Base-by-base conservation (phyloP, 92 coral and sea anemone genomes). In the Micromussa lordhowensis region DNA sequence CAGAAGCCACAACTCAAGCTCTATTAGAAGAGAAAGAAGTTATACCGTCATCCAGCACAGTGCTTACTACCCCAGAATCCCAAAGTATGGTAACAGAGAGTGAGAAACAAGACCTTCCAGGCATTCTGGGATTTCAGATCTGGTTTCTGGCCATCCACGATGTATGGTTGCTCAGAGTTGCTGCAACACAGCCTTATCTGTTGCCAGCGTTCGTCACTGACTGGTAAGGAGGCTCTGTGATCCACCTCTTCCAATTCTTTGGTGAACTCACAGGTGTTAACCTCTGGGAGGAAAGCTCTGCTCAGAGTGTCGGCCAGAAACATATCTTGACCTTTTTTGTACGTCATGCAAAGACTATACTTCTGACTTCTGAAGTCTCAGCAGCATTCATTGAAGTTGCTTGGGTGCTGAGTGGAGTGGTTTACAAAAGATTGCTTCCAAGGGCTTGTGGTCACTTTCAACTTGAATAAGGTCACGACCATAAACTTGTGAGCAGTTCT, bases 241-340 rank as follows among this genome's bases (percentile, higher is more conserved):
- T 87, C 89, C 0, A 87, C 76, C 16, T 68, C 87, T 63, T 92
- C 91, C 15, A 89, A 61, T 72, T 86, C 89, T 38, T 76, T 75
- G 51, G 55, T 80, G 77, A 89, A 86, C 68, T 87, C 89, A 38
- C 89, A 87, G 24, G 88, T 77, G 40, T 84, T 90, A 30, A 87
- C 90, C 54, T 90, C 91, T 18, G 89, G 93, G 16, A 82, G 82
- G 69, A 36, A 87, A 0, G 95, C 91, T 68, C 93, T 81, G 90
- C 93, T 90, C 22, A 89, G 84, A 16, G 95, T 93, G 76, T 93
- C 93, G 4, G 95, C 90, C 58, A 91, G 57, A 49, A 55, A 89
- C 85, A 90, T 82, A 6, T 90, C 81, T 59, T 88, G 83, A 26
- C 92, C 95, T 78, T 90, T 93, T 69, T 90, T 87, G 90, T 71